A percentile compares a stretch with the other conserved stretches of the same genome.
phyloP scores from a whole-genome alignment of 2,888 invertebrate genomes.

The Coelopa pilipes region DNA sequence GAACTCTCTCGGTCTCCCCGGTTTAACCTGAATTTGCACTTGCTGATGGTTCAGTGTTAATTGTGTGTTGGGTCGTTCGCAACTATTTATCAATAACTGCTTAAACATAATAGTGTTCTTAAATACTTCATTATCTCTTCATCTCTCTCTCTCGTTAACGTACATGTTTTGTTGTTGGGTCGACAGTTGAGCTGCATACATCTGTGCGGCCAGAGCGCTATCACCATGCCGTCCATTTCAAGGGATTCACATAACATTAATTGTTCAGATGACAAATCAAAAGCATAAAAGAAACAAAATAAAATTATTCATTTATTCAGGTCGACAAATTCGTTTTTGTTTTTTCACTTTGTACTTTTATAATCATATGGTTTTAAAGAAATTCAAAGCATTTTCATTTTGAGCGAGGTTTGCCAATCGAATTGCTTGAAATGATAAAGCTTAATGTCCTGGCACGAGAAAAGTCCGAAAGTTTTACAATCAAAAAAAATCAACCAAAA shows the following conservation, averaged over 20 bases:
- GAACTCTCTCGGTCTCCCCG: neutral
- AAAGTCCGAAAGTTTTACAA: conserved; percentile 50
- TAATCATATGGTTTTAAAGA: conserved; percentile 35
- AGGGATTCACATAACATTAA: conserved; percentile 49
- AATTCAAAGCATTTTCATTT: conserved; percentile 20
- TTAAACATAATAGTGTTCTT: conserved; percentile 35
- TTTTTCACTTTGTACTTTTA: too few relatives aligned
- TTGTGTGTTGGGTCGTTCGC: conserved; percentile 19
- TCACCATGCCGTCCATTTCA: conserved; percentile 47
- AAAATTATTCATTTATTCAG: conserved; percentile 40
- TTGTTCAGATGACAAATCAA: conserved; percentile 42
- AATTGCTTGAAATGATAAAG: conserved; percentile 30
- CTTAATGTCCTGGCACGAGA: conserved; percentile 64
- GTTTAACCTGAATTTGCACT: conserved; percentile 11
- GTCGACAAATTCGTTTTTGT: conserved; percentile 19
- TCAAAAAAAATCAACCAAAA: too few relatives aligned
- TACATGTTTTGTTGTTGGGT: conserved; percentile 95
- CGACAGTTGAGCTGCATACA: conserved; percentile 92
- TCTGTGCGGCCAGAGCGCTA: conserved; percentile 97
- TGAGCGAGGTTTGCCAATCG: neutral
- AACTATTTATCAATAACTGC: conserved; percentile 37
- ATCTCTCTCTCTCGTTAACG: conserved; percentile 67
- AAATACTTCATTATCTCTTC: conserved; percentile 40
- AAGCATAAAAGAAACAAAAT: conserved; percentile 46
- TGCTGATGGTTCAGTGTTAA: conserved; percentile 31